Evolutionary conservation across 2,888 invertebrate genomes (phyloP), one percentile per base, ranked within the genome.

Genomic region (Bombylius discolor): DNA sequence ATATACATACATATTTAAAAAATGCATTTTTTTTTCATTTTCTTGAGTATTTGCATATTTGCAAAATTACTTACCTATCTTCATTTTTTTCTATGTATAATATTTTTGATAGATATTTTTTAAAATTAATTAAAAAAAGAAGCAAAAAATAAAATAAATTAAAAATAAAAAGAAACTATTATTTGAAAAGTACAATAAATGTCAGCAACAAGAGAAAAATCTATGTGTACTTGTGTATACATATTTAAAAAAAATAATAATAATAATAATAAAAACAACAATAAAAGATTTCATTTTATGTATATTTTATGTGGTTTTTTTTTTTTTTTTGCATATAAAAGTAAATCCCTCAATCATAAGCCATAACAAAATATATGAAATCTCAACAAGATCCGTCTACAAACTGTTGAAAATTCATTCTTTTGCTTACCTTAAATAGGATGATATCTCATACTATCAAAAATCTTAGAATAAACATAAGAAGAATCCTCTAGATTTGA

Each of bases 281-380:
- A 36, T 8, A 36, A 8, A 36, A 8, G 36, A 36, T 23, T 3
- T 23, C 23, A 23, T 23, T 23, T 23, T 23, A 23, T 23, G 23
- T 23, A 23, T 23, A 23, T 23, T 23, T 23, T 23, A 23, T 23
- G 23, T 36, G 6, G 36, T 36, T 36, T 8, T n/a, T n/a, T n/a
- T n/a, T n/a, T n/a, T n/a, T n/a, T n/a, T 36, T 36, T 11, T 42
- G 11, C 12, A 42, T 11, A 42, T 11, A 42, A 42, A 45, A 49
- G 49, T 45, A 42, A 54, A 54, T 54, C 53, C 49, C 23, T 49
- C 53, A 54, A 49, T 54, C 49, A 54, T 54, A 49, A 54, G 53
- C 53, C 53, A 49, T 42, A 42, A 42, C 39, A 42, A 42, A 23
- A 42, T 42, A 42, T 42, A 42, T 42, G 7, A 42, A 42, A 42